A percentile compares a stretch with the other conserved stretches of the same genome.
phyloP scores from a whole-genome alignment of 2,797 vertebrate species.

The Sphenopsis melanotis region DNA sequence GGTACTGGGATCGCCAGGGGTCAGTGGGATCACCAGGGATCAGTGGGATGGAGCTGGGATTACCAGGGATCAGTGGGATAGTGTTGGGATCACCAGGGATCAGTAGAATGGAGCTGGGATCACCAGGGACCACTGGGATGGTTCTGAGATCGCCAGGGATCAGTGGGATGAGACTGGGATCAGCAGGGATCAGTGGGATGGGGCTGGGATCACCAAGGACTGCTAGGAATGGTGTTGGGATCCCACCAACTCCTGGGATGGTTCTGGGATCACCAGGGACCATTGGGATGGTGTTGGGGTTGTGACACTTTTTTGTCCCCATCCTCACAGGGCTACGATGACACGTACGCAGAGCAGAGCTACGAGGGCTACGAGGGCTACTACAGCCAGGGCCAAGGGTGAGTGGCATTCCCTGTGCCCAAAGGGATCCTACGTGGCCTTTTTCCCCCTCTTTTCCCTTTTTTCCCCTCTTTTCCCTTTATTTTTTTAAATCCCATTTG shows the following conservation, averaged over 20 bases:
- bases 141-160: neutral
- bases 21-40: neutral
- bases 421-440: neutral
- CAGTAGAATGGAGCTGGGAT: neutral
- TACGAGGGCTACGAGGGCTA: slow-evolving; percentile 95
- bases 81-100: too few relatives aligned
- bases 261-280: too few relatives aligned
- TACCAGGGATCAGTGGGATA: too few relatives aligned
- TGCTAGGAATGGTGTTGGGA: too few relatives aligned
- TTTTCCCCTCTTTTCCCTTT: fast-evolving
- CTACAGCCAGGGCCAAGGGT: slow-evolving; percentile 93
- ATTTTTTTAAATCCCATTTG: too few relatives aligned
- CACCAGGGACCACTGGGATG: too few relatives aligned
- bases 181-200: too few relatives aligned
- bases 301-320: neutral
- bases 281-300: neutral
- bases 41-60: neutral
- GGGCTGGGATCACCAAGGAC: too few relatives aligned
- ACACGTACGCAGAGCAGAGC: slow-evolving; percentile 88
- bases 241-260: too few relatives aligned
- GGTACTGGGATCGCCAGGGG: too few relatives aligned
- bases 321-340: slow-evolving; percentile 83
- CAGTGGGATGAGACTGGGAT: too few relatives aligned
- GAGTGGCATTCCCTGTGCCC: slow-evolving; percentile 36
- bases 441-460: too few relatives aligned